phyloP scores from a whole-genome alignment of 2,888 invertebrate species.

The Diplolepis rosae region DNA sequence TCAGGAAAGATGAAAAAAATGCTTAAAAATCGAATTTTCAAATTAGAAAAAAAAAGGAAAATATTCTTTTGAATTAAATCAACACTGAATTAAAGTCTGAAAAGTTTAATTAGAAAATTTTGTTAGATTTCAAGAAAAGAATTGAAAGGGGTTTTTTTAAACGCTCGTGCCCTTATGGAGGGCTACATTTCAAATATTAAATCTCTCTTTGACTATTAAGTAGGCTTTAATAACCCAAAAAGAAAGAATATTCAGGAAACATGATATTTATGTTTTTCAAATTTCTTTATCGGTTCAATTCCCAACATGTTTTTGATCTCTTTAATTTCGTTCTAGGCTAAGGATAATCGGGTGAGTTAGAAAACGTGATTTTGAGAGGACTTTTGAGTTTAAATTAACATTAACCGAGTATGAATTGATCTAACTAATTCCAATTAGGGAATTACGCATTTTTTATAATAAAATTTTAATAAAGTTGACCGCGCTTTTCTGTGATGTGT shows the following conservation, averaged over 20 bases:
- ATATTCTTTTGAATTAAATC: too few species aligned
- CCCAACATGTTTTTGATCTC: slow-evolving; percentile 37
- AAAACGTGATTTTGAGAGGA: slow-evolving; percentile 34
- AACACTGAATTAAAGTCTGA: too few species aligned
- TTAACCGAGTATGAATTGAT: slow-evolving; percentile 46
- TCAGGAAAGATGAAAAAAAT: too few species aligned
- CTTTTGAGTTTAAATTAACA: slow-evolving; percentile 34
- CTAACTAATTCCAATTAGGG: slow-evolving; percentile 33
- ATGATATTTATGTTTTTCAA: not conserved
- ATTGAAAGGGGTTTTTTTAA: too few species aligned
- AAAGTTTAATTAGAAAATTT: too few species aligned
- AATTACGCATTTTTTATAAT: not conserved
- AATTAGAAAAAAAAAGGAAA: too few species aligned
- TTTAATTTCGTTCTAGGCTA: slow-evolving; percentile 66
- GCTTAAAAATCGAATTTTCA: too few species aligned
- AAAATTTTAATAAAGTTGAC: not conserved
- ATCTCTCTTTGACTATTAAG: not conserved
- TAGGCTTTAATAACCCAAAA: not conserved
- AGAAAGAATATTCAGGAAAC: too few species aligned
- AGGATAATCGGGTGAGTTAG: slow-evolving; percentile 66
- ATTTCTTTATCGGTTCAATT: slow-evolving; percentile 2
- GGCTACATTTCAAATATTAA: too few species aligned
- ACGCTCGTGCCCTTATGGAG: too few species aligned
- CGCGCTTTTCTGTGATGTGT: not conserved
- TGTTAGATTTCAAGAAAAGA: too few species aligned